Base-by-base conservation (phyloP, 1,140 invertebrate genomes). In the Tetraneura akinire region DNA sequence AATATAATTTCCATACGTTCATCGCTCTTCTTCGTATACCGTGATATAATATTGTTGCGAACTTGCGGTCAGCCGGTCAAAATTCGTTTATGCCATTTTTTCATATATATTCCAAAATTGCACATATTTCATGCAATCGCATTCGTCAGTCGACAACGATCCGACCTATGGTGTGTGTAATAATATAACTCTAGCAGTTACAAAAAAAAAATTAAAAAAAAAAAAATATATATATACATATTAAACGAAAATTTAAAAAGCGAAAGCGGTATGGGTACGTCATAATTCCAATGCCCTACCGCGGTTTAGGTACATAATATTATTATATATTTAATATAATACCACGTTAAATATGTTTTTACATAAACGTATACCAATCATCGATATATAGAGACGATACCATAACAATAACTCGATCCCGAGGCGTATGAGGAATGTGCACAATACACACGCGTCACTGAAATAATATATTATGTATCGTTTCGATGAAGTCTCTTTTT, bases 71-170 rank as follows among this genome's bases (percentile, higher is more conserved):
- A n/a, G n/a, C n/a, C 62, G 16, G 64, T 6, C 37, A 3, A 68
- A 68, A 68, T 23, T 47, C 11, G 13, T 45, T n/a, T n/a, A 47
- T 26, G 23, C 11, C 11, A 23, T 45, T 57, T 57, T 26, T 13
- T 53, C 1, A 6, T 8, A 42, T 45, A 42, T 16, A 68, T 68
- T 47, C 4, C n/a, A 16, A 47, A 42, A 68, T 23, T 68, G 66
- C 66, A 68, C 66, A 42, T 47, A 68, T 1, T 68, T 68, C 66
- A 42, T 68, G 66, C 66, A 68, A 42, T 45, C 64, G 45, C 64
- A 68, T 68, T 37, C n/a, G n/a, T 68, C 21, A 13, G 37, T 14
- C 21, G 64, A 10, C 26, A 68, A 45, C 42, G 42, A 68, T 68
- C 21, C 4, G 47, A 45, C 47, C 66, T n/a, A 13, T 42, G n/a